Evolutionary conservation across 1,140 invertebrate genomes (phyloP).

Genomic region (Onthophagus taurus): DNA sequence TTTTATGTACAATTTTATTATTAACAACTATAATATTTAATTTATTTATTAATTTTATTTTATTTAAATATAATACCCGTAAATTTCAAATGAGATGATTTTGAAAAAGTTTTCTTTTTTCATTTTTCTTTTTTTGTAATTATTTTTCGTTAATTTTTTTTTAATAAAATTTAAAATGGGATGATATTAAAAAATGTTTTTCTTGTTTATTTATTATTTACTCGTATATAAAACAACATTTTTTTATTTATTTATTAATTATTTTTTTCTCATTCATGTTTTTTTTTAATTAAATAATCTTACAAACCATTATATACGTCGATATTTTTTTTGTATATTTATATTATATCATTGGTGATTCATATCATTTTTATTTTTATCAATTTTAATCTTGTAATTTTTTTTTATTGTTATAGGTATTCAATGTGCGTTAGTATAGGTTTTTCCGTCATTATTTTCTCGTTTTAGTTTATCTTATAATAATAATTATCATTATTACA

Average conservation of each 20-base stretch:
- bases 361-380: conserved; percentile 7
- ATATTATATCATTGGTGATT: conserved; percentile 6
- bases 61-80: conserved; percentile 4
- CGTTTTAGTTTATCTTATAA: too few relatives aligned
- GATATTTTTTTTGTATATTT: conserved; percentile 3
- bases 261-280: conserved; percentile 15
- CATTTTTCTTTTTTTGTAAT: too few relatives aligned
- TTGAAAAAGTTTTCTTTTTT: too few relatives aligned
- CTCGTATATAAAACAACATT: conserved; percentile 11
- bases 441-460: too few relatives aligned
- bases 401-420: too few relatives aligned
- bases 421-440: too few relatives aligned
- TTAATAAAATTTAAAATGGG: too few relatives aligned
- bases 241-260: conserved; percentile 13
- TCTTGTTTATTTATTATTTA: too few relatives aligned
- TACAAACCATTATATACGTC: conserved; percentile 10
- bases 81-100: conserved; percentile 12
- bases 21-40: conserved; percentile 2
- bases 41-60: conserved; percentile 4
- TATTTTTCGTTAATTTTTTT: too few relatives aligned
- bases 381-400: neutral
- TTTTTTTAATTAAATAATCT: conserved; percentile 5
- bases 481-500: too few relatives aligned
- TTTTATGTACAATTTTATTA: conserved; percentile 6
- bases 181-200: conserved; percentile 9